A percentile compares a stretch with the other conserved stretches of the same genome.
phyloP scores from a whole-genome alignment of 2,113 vertebrate genomes.

The Gila orcuttii region DNA sequence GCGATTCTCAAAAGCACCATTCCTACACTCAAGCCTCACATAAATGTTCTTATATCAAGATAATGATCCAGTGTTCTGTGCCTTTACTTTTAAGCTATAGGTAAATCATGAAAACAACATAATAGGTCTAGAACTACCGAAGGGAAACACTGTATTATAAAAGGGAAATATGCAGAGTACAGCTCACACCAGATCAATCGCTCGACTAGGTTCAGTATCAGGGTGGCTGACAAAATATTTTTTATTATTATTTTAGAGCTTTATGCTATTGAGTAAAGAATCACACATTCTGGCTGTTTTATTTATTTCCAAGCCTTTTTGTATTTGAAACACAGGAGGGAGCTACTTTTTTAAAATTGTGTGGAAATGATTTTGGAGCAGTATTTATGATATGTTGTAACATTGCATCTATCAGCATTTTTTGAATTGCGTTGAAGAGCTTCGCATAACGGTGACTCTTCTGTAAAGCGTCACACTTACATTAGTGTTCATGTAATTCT shows the following conservation, averaged over 20 bases:
- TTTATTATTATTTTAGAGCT: background rate
- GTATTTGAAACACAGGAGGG: background rate
- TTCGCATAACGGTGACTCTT: background rate
- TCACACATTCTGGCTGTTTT: background rate
- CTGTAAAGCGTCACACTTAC: background rate
- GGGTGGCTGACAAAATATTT: background rate
- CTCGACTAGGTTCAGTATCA: background rate
- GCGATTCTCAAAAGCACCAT: background rate
- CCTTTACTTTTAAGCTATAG: background rate
- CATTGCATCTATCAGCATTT: background rate
- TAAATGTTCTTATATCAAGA: background rate
- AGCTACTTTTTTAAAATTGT: background rate
- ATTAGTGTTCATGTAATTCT: background rate
- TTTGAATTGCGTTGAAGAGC: background rate
- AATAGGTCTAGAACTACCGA: background rate
- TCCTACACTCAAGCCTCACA: background rate
- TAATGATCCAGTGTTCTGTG: background rate
- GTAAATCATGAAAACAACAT: background rate
- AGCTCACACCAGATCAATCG: background rate
- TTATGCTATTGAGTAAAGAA: background rate
- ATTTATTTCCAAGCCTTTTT: background rate
- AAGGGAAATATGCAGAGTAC: background rate
- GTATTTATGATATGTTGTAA: background rate
- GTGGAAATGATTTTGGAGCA: background rate
- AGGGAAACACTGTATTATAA: background rate